phyloP scores from a whole-genome alignment of 1,140 invertebrate genomes.

The Pteromalus puparum region DNA sequence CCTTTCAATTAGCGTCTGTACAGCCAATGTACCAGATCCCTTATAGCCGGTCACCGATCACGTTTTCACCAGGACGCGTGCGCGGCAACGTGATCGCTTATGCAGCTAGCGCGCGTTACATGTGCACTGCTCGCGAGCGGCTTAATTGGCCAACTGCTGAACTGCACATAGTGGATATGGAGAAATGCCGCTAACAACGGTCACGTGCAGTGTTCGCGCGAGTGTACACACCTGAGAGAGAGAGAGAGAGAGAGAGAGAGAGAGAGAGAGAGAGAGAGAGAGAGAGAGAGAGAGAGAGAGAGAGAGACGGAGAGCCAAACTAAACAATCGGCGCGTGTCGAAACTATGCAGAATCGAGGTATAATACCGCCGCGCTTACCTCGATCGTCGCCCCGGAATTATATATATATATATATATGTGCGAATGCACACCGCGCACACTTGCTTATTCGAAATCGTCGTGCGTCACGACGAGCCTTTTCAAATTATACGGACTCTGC shows the following conservation, averaged over 20 bases:
- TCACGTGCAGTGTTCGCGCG: neutral
- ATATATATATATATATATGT: neutral
- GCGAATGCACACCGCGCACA: too few species aligned
- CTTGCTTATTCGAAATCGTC: neutral
- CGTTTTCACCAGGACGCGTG: conserved; percentile 13
- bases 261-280: too few species aligned
- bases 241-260: too few species aligned
- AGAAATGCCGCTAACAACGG: neutral
- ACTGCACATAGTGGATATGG: neutral
- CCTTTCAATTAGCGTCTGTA: conserved; percentile 21
- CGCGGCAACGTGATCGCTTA: neutral
- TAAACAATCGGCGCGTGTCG: neutral
- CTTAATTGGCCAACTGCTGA: conserved; percentile 37
- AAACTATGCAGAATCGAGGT: neutral
- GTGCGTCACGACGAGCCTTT: too few species aligned
- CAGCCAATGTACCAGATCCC: neutral
- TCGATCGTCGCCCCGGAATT: neutral
- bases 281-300: too few species aligned
- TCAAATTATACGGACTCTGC: neutral
- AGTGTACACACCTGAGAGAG: neutral
- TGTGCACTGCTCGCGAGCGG: too few species aligned
- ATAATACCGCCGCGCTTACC: neutral
- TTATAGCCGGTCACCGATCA: neutral
- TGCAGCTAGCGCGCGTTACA: neutral
- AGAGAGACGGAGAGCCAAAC: neutral